These are phyloP conservation scores for Choreutis nemorana DNA, from an alignment of 2,888 invertebrate species.

Conservation along the genomic window DNA sequence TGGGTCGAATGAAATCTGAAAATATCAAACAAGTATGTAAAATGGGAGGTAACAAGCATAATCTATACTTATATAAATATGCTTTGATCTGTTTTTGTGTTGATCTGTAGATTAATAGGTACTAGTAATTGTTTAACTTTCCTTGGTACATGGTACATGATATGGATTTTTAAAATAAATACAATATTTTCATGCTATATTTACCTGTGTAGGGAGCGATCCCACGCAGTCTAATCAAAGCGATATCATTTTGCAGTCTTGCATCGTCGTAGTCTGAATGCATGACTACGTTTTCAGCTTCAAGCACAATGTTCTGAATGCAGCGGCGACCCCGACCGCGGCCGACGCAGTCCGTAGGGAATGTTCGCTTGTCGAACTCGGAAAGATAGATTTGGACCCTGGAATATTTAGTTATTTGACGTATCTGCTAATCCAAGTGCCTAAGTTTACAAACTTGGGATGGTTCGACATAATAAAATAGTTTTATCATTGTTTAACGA, in stretches of 20 bases:
- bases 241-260: constrained; percentile 41
- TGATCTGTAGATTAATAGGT: too few species aligned
- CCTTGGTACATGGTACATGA: too few species aligned
- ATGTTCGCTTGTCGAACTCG: constrained; percentile 49
- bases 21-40: constrained; percentile 10
- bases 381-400: constrained; percentile 41
- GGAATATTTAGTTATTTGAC: constrained; percentile 13
- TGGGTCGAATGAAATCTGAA: constrained; percentile 48
- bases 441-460: too few species aligned
- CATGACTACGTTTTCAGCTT: constrained; percentile 26
- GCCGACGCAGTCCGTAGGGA: constrained; percentile 40
- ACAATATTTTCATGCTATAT: too few species aligned
- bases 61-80: too few species aligned
- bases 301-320: constrained; percentile 34
- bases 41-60: background rate
- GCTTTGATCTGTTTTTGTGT: too few species aligned
- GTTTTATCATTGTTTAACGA: too few species aligned
- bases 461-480: too few species aligned
- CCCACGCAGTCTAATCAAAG: constrained; percentile 32
- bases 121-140: too few species aligned
- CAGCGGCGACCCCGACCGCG: constrained; percentile 30
- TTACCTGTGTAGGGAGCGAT: constrained; percentile 44
- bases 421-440: too few species aligned
- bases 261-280: constrained; percentile 37
- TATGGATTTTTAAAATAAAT: too few species aligned